Evolutionary conservation across 2,797 vertebrate genomes (phyloP), one percentile per base, ranked within the genome.

Genomic region (Toxotes lorentzi): DNA sequence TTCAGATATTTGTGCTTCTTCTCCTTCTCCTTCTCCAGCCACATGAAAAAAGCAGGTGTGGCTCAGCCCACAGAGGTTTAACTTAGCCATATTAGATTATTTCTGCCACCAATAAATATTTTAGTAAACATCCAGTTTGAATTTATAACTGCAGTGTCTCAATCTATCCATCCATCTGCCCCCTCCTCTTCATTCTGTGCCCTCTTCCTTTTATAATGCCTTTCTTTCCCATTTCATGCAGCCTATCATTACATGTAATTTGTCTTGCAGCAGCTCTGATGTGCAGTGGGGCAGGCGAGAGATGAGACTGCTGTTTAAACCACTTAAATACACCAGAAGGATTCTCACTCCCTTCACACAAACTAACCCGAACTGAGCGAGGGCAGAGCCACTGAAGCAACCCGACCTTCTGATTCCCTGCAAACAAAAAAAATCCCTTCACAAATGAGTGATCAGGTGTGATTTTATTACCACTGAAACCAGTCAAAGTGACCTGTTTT

Each of bases 201-300:
- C 60, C 27, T 58, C 54, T 53, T 38, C 23, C 38, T 35, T 76
- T 58, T 24, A 19, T 8, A 35, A 8, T 21, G 34, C 19, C 56
- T 47, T 47, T 74, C 53, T 61, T n/a, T 24, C 32, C 24, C 3
- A 0, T 58, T 43, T 78, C 70, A 41, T 48, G 63, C 61, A 70
- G 45, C 66, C 35, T 58, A 58, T 87, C 75, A 85, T 83, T 83
- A 78, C 63, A 77, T 72, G 58, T 73, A 68, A 80, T 86, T 76
- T 80, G 43, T 70, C 70, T 80, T 65, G 61, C 4, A 6, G 57
- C 10, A 34, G 70, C 48, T 69, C 48, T 76, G 69, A 69, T 38
- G 70, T 81, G 73, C 51, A 30, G 23, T 61, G 58, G 38, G 14
- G 43, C 59, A 48, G 30, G 11, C 34, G 5, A 68, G 65, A 78